phyloP scores from a whole-genome alignment of 2,113 vertebrate genomes.

The Alexandromys fortis region DNA sequence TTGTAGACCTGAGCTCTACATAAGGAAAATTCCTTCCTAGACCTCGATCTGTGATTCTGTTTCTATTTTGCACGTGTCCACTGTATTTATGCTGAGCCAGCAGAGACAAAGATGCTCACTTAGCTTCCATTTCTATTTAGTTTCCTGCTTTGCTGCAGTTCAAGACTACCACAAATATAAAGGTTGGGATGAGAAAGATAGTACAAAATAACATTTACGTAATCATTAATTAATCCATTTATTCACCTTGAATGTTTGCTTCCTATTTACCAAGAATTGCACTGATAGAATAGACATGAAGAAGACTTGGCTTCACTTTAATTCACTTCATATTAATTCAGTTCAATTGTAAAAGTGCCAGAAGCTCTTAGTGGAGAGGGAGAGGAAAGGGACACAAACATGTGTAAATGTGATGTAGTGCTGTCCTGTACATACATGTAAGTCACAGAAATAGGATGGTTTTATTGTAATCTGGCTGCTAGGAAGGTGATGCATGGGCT shows the following conservation, averaged over 20 bases:
- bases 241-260: background rate
- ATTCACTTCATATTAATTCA: background rate
- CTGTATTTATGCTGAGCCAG: background rate
- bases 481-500: background rate
- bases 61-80: background rate
- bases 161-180: background rate
- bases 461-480: background rate
- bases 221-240: background rate
- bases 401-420: background rate
- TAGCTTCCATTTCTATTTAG: conserved; percentile 13
- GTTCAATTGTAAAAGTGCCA: background rate
- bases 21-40: background rate
- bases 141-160: background rate
- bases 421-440: background rate
- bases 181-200: background rate
- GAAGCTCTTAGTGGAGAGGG: background rate
- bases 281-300: background rate
- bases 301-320: background rate
- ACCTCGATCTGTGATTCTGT: background rate
- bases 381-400: background rate
- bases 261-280: background rate
- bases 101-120: background rate
- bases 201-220: background rate
- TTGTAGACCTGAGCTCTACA: background rate
- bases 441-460: background rate